phyloP scores from a whole-genome alignment of 2,113 vertebrate species.

The Urocolius indicus region DNA sequence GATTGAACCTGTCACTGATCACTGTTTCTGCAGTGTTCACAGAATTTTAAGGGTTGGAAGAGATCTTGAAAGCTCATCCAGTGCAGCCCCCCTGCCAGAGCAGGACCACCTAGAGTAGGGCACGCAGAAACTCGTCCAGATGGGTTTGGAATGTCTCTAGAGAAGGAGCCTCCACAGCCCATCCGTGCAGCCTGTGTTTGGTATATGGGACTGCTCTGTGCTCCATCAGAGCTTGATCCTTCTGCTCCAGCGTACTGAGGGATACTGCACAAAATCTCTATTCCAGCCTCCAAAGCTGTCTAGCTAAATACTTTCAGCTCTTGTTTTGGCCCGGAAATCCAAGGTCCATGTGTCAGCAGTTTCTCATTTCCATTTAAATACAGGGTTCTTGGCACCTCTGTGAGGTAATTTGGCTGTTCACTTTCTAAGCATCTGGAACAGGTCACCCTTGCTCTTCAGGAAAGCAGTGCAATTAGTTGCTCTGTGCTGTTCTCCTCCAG shows the following conservation, averaged over 20 bases:
- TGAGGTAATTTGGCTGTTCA: background rate
- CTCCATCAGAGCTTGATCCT: background rate
- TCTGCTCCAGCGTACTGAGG: background rate
- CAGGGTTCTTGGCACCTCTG: background rate
- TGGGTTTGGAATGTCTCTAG: too few relatives aligned
- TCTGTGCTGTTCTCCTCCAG: background rate
- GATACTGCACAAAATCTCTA: background rate
- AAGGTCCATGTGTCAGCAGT: background rate
- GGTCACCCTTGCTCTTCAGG: background rate
- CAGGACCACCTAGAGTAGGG: too few relatives aligned
- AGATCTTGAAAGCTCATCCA: too few relatives aligned
- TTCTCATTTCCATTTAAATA: background rate
- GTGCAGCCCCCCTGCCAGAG: too few relatives aligned
- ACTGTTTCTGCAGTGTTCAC: background rate
- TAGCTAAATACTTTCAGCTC: background rate
- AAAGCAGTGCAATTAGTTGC: background rate
- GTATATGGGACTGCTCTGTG: background rate
- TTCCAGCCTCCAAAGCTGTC: background rate
- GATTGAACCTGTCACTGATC: background rate
- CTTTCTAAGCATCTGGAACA: background rate
- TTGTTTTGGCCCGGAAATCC: background rate
- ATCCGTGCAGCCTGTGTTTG: too few relatives aligned
- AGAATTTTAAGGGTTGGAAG: too few relatives aligned
- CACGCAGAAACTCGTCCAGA: too few relatives aligned
- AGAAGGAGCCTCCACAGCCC: background rate